Base-by-base conservation (phyloP, 2,113 vertebrate species). In the Megaleporinus macrocephalus region DNA sequence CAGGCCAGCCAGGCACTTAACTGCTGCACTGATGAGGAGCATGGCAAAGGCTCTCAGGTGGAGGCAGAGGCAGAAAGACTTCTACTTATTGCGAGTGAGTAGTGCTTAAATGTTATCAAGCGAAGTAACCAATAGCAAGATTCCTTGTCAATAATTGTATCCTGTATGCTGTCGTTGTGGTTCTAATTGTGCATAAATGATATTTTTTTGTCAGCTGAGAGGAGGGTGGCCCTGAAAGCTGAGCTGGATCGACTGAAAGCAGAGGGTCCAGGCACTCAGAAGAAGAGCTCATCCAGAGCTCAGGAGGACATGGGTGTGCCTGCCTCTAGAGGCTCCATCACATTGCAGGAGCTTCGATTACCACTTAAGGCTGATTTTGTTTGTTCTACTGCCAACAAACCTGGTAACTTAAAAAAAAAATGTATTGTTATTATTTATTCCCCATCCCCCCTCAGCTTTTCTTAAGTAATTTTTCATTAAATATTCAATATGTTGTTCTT, bases 1-100 rank as follows among this genome's bases (percentile, higher is more conserved):
- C 98, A 99, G 90, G 97, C 98, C 81, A 99, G 98, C 83, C 97
- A 98, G 92, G 98, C 98, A 14, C 94, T 99, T 30, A 99, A 98
- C 88, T 99, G 98, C 89, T 99, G 98, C 88, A 94, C 95, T 1
- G 98, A 99, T 73, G 97, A 97, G 83, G 98, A 99, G 0, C 98
- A 99, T 10, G 98, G 98, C 2, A 98, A 96, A 88, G 98, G 98
- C 1, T 97, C 97, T 0, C 94, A 96, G 78, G 96, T 98, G 86
- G 98, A 99, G 91, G 98, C 98, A 0, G 98, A 99, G 76, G 98
- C 96, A 0, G 96, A 99, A 88, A 93, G 98, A 81, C 94, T 99
- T 2, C 95, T 99, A 85, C 92, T 98, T 24, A 92, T 99, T 59
- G 96, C 98, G 85, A 97, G 98, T 99, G 91, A 47, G 96, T 93